Evolutionary conservation across 2,797 vertebrate species (phyloP), one percentile per base, ranked within the genome.

Genomic region (Vultur gryphus): DNA sequence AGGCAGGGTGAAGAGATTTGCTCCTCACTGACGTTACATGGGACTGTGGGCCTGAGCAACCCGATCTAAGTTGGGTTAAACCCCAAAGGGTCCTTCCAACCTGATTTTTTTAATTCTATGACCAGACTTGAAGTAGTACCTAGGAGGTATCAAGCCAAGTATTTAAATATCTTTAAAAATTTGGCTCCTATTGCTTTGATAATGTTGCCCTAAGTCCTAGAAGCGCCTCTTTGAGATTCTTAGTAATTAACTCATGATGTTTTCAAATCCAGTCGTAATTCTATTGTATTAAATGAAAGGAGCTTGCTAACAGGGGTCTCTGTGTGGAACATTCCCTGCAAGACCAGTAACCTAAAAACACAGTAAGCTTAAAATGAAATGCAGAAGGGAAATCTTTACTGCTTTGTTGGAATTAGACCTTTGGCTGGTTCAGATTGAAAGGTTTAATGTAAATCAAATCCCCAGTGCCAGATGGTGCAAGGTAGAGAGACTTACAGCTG

Each of bases 321-420:
- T 25, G 12, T 70, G 58, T 92, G 61, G 73, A 84, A 46, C 37
- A 2, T 66, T 84, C 78, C 81, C 84, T 57, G 31, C 0, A 13
- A 93, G 89, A 78, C 71, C 81, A 54, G 87, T 80, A 93, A 93
- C 92, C 84, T 96, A 61, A 82, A 95, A 93, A 35, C 6, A 13
- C 59, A 70, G 51, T 19, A 55, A 90, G 92, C 81, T 85, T 73
- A 28, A 83, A 95, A 77, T 73, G 26, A 92, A 93, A 83, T 61
- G 59, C 87, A 89, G 44, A 66, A 65, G 64, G 71, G 89, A 85
- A 87, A 80, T 92, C 82, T 85, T 49, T 18, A 10, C 67, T 87
- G 78, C 92, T 85, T 80, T 70, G 77, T 72, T 64, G 84, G 78
- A 93, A 87, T 85, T 77, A 89, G 78, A 57, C 76, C 66, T 89